A percentile compares a stretch with the other conserved stretches of the same genome.
Conservation (phyloP, 2,797 vertebrate species). For the Trachops cirrhosus region DNA sequence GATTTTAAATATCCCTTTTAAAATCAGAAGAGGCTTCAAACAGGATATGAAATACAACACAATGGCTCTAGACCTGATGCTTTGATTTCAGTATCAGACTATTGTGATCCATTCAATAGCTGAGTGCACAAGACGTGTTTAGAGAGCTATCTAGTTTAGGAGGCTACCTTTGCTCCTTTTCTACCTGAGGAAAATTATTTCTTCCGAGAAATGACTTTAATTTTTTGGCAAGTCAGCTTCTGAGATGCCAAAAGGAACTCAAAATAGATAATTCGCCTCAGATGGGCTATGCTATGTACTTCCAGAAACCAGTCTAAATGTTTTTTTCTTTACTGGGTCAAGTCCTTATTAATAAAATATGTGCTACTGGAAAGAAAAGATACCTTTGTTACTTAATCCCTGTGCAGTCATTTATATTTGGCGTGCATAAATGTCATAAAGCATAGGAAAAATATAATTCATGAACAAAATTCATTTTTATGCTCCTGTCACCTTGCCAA, state of each 20-base stretch:
- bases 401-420: conserved; percentile 48
- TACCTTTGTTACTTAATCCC: conserved; percentile 68
- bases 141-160: background rate
- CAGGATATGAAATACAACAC: background rate
- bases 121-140: background rate
- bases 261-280: conserved; percentile 69
- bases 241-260: conserved; percentile 23
- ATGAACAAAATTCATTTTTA: conserved; percentile 59
- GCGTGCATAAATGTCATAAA: conserved; percentile 59
- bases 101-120: background rate
- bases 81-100: background rate
- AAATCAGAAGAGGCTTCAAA: background rate
- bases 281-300: conserved; percentile 44
- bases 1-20: background rate
- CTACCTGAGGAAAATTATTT: conserved; percentile 47
- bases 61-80: background rate
- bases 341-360: conserved; percentile 72
- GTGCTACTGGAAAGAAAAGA: conserved; percentile 70
- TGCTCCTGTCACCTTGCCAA: conserved; percentile 52
- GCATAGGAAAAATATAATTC: conserved; percentile 66
- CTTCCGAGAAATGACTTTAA: conserved; percentile 38
- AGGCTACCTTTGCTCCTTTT: background rate
- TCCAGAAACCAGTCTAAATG: conserved; percentile 52
- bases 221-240: background rate
- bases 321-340: conserved; percentile 45